Base-by-base conservation (phyloP, 2,888 invertebrate species). In the Idaea biselata region DNA sequence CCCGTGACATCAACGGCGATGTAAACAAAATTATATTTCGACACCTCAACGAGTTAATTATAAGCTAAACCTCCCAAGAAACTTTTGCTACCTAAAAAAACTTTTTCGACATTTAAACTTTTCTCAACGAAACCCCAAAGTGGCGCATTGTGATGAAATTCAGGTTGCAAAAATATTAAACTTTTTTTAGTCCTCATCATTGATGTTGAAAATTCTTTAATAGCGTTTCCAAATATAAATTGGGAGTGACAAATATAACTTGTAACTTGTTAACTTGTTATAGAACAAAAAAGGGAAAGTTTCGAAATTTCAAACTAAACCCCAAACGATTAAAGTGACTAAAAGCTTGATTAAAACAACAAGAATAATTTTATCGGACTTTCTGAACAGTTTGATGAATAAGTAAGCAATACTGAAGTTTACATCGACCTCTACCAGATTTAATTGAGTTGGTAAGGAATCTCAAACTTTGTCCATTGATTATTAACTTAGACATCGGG, bases 391-490 rank as follows among this genome's bases (percentile, higher is more conserved):
- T 74, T 75, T 72, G 70, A 78, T 79, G 76, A 82, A 80, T 79
- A 79, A 81, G 77, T 83, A 79, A 76, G 69, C 69, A 68, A 71
- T 69, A 75, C 70, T 67, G 72, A 81, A 82, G 76, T 82, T 78
- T 73, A 64, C 69, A 64, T 68, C 71, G 73, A 78, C 76, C 76
- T 79, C 68, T 73, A 75, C 77, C 76, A 44, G 70, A 72, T 70
- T 70, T 79, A 81, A 83, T 82, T 78, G 72, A 81, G 81, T 82
- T 77, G 67, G 73, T 76, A 68, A 67, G 72, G 74, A 76, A 79
- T 78, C 74, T 63, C 64, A 60, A 83, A 79, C 78, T 82, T 83
- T 58, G 66, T 56, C 69, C 78, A 79, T 83, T 77, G 77, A 81
- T 78, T 77, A 78, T 76, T 73, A 78, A 77, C 72, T 77, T 68